These are phyloP conservation scores for Sturmia bella DNA, from an alignment of 2,888 invertebrate genomes.

Conservation along the genomic window DNA sequence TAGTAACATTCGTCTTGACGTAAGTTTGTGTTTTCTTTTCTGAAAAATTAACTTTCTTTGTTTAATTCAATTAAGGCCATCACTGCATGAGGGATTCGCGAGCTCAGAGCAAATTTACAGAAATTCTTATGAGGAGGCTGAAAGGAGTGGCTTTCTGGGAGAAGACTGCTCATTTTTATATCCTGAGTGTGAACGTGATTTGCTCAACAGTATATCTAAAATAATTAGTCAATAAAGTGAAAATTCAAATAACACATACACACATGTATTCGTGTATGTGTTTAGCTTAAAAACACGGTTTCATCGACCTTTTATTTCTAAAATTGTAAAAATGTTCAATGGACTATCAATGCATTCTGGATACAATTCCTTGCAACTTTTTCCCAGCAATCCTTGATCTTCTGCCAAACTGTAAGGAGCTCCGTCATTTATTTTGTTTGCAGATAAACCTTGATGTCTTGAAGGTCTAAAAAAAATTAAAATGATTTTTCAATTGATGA, in stretches of 20 bases:
- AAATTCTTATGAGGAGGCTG: slow-evolving; percentile 79
- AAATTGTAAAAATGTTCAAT: slow-evolving; percentile 71
- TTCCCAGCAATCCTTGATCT: slow-evolving; percentile 75
- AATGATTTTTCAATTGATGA: not conserved
- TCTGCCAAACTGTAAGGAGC: slow-evolving; percentile 78
- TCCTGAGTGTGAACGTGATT: slow-evolving; percentile 76
- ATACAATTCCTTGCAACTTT: slow-evolving; percentile 77
- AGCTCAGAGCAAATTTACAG: slow-evolving; percentile 81
- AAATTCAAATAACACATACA: no score
- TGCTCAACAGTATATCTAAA: slow-evolving; percentile 71
- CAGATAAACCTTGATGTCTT: slow-evolving; percentile 83
- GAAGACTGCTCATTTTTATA: slow-evolving; percentile 78
- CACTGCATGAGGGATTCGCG: slow-evolving; percentile 84
- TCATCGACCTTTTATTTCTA: slow-evolving; percentile 10
- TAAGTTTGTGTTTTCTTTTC: slow-evolving; percentile 80
- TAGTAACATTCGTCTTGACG: slow-evolving; percentile 87
- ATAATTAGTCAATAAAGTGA: not conserved
- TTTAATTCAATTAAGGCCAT: slow-evolving; percentile 80
- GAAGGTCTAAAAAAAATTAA: slow-evolving; percentile 81
- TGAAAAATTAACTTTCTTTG: not conserved
- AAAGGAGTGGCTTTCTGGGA: slow-evolving; percentile 77
- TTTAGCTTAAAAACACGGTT: not conserved
- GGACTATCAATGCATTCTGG: slow-evolving; percentile 75
- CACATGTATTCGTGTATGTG: no score
- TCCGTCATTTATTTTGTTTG: slow-evolving; percentile 81